A percentile compares a stretch with the other conserved stretches of the same genome.
phyloP scores from a whole-genome alignment of 2,888 invertebrate genomes.

The Amorpha juglandis region DNA sequence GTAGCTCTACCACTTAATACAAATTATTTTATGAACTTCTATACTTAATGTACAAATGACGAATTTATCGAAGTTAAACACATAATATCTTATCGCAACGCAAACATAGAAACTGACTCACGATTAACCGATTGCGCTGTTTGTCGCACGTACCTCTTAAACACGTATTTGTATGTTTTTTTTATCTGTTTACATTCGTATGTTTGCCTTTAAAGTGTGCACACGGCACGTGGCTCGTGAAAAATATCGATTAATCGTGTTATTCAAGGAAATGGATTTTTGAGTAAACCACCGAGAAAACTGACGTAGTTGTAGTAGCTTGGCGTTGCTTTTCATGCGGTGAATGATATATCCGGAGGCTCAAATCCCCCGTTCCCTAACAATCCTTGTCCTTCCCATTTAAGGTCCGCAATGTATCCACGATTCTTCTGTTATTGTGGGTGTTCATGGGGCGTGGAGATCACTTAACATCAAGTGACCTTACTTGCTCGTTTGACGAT shows the following conservation, averaged over 20 bases:
- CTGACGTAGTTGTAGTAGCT: too few relatives aligned
- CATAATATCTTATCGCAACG: conserved; percentile 10
- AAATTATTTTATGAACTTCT: neutral
- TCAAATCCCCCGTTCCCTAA: too few relatives aligned
- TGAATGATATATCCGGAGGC: too few relatives aligned
- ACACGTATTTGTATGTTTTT: conserved; percentile 20
- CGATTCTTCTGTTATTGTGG: too few relatives aligned
- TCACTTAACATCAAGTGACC: too few relatives aligned
- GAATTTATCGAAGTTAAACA: conserved; percentile 3
- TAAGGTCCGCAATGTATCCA: too few relatives aligned
- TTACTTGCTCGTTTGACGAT: too few relatives aligned
- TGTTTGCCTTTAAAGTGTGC: conserved; percentile 2
- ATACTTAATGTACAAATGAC: neutral
- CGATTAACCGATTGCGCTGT: conserved; percentile 14
- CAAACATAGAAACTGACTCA: neutral
- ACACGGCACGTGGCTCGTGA: conserved; percentile 13
- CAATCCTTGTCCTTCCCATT: too few relatives aligned
- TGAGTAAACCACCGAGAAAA: too few relatives aligned
- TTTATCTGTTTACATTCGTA: conserved; percentile 10
- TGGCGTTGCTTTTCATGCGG: too few relatives aligned
- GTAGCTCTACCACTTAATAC: too few relatives aligned
- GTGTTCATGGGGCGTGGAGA: too few relatives aligned
- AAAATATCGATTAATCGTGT: conserved; percentile 1
- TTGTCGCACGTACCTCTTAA: conserved; percentile 14
- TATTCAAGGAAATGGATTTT: neutral